phyloP scores from a whole-genome alignment of 92 coral and sea anemone species.

The Heliopora coerulea region DNA sequence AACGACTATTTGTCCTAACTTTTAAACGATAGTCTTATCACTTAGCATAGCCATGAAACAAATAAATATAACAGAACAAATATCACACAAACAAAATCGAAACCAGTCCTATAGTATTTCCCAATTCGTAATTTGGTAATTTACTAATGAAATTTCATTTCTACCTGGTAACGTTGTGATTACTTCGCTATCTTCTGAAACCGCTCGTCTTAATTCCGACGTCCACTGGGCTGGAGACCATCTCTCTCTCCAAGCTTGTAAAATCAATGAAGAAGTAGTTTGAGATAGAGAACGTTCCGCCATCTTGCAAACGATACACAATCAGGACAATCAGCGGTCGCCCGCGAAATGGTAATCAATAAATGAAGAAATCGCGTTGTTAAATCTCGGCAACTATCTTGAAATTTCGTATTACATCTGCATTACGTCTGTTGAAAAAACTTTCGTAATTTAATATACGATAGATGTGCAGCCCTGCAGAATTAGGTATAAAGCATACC shows the following conservation, averaged over 20 bases:
- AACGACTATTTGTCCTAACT: background rate
- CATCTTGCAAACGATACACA: conserved; percentile 60
- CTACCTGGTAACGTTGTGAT: conserved; percentile 79
- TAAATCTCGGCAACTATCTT: background rate
- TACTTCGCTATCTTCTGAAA: conserved; percentile 56
- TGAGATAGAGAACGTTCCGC: conserved; percentile 58
- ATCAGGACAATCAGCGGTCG: too few species aligned
- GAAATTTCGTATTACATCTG: background rate
- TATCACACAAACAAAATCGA: too few species aligned
- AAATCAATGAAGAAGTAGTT: conserved; percentile 45
- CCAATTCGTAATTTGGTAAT: too few species aligned
- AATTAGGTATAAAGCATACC: too few species aligned
- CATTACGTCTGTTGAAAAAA: background rate
- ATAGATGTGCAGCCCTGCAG: too few species aligned
- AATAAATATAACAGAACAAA: background rate
- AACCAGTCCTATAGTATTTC: background rate
- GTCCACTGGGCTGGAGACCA: conserved; percentile 98
- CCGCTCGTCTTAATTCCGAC: conserved; percentile 69
- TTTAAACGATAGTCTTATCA: background rate
- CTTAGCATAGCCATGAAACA: background rate
- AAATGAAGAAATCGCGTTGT: too few species aligned
- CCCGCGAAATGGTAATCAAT: too few species aligned
- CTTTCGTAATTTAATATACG: too few species aligned
- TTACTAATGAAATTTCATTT: background rate
- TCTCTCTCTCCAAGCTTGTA: conserved; percentile 96